A percentile compares a stretch with the other conserved stretches of the same genome.
Evolutionary conservation across 2,888 invertebrate species (phyloP).

Genomic region (Deilephila porcellus): DNA sequence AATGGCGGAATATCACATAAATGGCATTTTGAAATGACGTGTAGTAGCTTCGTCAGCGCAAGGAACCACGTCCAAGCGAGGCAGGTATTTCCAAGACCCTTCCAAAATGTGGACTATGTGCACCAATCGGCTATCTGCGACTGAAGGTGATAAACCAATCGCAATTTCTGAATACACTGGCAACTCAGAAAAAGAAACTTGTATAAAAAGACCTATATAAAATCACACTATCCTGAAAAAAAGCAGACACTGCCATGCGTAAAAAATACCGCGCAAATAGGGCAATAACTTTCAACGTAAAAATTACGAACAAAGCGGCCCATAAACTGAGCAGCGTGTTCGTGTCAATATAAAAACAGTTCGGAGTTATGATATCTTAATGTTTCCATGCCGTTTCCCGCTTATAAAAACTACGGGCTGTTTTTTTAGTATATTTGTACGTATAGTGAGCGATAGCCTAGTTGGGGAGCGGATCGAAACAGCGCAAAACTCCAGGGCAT

Average conservation of each 20-base stretch:
- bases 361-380: constrained; percentile 12
- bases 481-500: no score
- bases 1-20: no score
- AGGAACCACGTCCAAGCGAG: no score
- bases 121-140: no score
- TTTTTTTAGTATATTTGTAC: not conserved
- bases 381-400: constrained; percentile 1
- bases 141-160: no score
- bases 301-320: constrained; percentile 1
- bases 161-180: no score
- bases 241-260: not conserved
- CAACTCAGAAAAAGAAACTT: no score
- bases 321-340: not conserved
- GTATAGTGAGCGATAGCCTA: not conserved
- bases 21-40: no score
- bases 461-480: no score
- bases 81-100: no score
- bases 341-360: constrained; percentile 11
- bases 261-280: not conserved
- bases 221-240: not conserved
- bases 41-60: no score
- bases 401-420: not conserved
- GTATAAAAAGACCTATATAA: not conserved
- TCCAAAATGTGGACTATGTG: no score
- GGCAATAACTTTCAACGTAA: not conserved